phyloP scores from a whole-genome alignment of 2,888 invertebrate genomes.

The Osedax frankpressi region DNA sequence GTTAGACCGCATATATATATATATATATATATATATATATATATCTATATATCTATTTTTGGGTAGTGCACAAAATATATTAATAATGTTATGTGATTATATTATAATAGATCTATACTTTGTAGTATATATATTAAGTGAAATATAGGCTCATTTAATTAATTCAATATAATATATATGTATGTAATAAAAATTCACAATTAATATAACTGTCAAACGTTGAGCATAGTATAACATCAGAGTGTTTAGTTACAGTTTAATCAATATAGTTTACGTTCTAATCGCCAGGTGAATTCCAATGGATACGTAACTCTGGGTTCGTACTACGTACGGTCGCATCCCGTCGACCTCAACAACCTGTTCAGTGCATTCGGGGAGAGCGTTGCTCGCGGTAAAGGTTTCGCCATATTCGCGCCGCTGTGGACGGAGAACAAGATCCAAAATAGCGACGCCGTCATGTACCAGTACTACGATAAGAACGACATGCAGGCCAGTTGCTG shows the following conservation, averaged over 20 bases:
- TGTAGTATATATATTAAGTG: too few relatives aligned
- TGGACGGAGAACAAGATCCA: not conserved
- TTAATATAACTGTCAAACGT: too few relatives aligned
- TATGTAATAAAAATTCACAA: not conserved
- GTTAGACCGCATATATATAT: not conserved
- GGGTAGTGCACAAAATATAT: too few relatives aligned
- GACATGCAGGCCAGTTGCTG: not conserved
- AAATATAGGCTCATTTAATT: too few relatives aligned
- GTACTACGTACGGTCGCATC: not conserved
- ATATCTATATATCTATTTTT: not conserved
- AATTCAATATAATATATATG: not conserved
- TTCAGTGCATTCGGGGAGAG: not conserved
- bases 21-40: not conserved
- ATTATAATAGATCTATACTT: too few relatives aligned
- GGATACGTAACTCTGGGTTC: constrained; percentile 2
- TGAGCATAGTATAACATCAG: too few relatives aligned
- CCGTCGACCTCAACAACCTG: not conserved
- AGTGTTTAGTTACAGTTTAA: too few relatives aligned
- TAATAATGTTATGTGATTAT: too few relatives aligned
- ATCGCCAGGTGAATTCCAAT: not conserved
- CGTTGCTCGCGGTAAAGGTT: not conserved
- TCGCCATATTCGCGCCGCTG: not conserved
- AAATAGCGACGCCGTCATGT: not conserved
- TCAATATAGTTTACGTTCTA: not conserved
- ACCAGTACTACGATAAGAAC: not conserved